Conservation (phyloP, 2,113 vertebrate species). For the Syngnathus scovelli region DNA sequence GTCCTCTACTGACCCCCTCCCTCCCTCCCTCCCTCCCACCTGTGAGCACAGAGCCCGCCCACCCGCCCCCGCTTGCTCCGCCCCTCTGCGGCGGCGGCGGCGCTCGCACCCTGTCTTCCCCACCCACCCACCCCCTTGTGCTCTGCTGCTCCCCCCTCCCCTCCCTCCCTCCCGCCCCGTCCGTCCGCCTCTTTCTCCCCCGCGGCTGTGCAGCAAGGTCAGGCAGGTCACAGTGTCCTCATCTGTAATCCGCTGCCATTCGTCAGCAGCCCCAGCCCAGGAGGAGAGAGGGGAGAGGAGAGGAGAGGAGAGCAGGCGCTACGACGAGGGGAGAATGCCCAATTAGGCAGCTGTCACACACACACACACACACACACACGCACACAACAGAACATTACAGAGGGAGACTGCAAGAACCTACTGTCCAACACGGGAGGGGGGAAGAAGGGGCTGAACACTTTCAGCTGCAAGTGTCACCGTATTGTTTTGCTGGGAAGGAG, state of each 20-base stretch:
- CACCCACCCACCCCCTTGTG: slow-evolving; percentile 33
- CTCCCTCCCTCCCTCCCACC: slow-evolving; percentile 31
- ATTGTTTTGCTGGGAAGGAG: slow-evolving; percentile 36
- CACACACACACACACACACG: slow-evolving; percentile 50
- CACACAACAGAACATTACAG: slow-evolving; percentile 53
- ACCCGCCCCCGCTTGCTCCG: slow-evolving; percentile 53
- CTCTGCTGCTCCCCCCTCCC: slow-evolving; percentile 56
- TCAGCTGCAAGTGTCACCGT: slow-evolving; percentile 55
- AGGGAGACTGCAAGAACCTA: slow-evolving; percentile 78
- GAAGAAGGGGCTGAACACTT: slow-evolving; percentile 38
- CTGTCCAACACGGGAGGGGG: slow-evolving; percentile 43
- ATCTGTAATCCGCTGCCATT: slow-evolving; percentile 98
- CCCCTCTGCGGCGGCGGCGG: slow-evolving; percentile 72
- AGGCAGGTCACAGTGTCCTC: slow-evolving; percentile 93
- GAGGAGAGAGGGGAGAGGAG: slow-evolving; percentile 72
- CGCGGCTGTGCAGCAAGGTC: slow-evolving; percentile 90
- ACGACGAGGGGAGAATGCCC: slow-evolving; percentile 97
- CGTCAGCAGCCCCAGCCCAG: slow-evolving; percentile 90
- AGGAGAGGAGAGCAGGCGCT: slow-evolving; percentile 65
- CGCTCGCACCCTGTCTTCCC: slow-evolving; percentile 66
- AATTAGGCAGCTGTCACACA: slow-evolving; percentile 99
- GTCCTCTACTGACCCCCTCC: slow-evolving; percentile 85
- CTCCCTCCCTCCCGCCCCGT: slow-evolving; percentile 38
- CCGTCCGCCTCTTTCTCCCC: slow-evolving; percentile 36
- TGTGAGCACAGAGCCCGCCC: slow-evolving; percentile 62